These are phyloP conservation scores for Calycopis cecrops DNA, from an alignment of 1,140 invertebrate species.

Conservation along the genomic window DNA sequence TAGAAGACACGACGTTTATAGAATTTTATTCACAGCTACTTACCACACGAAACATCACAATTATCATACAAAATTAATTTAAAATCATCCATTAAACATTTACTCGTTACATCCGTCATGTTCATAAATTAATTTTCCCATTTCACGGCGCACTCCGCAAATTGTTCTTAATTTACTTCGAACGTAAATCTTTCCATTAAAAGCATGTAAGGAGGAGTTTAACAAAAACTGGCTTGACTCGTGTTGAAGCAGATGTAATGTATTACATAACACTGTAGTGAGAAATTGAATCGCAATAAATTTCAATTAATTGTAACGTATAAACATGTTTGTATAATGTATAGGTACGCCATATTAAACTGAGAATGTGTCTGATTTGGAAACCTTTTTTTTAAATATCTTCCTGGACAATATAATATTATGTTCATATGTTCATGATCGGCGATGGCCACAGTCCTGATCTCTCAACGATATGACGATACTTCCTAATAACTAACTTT, in stretches of 20 bases:
- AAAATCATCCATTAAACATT: constrained; percentile 62
- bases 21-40: too few species aligned
- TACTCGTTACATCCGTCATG: constrained; percentile 60
- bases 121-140: constrained; percentile 66
- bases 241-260: neutral
- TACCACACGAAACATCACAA: constrained; percentile 13
- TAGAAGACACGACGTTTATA: too few species aligned
- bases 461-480: too few species aligned
- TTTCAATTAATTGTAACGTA: neutral
- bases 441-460: too few species aligned
- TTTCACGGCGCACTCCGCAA: constrained; percentile 58
- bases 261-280: neutral
- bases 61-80: constrained; percentile 50
- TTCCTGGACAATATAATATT: too few species aligned
- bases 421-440: too few species aligned
- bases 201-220: constrained; percentile 46
- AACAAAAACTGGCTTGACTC: constrained; percentile 19
- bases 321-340: too few species aligned
- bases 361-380: too few species aligned
- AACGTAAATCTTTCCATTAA: constrained; percentile 66
- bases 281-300: constrained; percentile 4
- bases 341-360: too few species aligned
- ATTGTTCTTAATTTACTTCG: constrained; percentile 70
- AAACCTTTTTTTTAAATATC: too few species aligned
- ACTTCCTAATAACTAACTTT: too few species aligned